Conservation (phyloP, 2,797 vertebrate genomes). For the Poeciliopsis gracilis region DNA sequence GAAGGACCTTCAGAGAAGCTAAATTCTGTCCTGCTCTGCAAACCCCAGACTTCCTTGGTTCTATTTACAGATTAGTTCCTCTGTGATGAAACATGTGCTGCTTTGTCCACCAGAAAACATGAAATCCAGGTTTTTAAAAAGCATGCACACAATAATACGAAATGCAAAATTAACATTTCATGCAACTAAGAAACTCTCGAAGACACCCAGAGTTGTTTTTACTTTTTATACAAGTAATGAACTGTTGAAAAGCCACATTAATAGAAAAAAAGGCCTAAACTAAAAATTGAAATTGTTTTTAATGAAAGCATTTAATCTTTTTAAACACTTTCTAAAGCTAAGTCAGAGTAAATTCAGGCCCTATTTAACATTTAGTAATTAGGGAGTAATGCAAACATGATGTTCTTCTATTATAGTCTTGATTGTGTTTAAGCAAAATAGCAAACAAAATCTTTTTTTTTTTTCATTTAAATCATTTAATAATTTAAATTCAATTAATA, state of each 20-base stretch:
- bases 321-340: neutral
- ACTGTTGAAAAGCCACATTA: neutral
- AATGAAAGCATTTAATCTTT: neutral
- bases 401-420: neutral
- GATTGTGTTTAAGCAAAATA: neutral
- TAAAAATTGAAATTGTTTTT: neutral
- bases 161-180: neutral
- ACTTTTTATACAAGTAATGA: neutral
- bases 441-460: neutral
- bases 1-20: conserved; percentile 64
- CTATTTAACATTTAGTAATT: neutral
- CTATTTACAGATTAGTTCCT: conserved; percentile 52
- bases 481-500: neutral
- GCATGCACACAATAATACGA: neutral
- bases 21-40: conserved; percentile 59
- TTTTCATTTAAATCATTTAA: no score
- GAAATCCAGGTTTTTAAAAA: conserved; percentile 21
- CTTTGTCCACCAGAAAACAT: conserved; percentile 35
- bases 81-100: conserved; percentile 30
- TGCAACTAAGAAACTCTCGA: neutral
- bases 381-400: neutral
- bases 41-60: conserved; percentile 49
- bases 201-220: neutral
- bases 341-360: neutral
- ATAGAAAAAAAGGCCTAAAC: neutral